Evolutionary conservation across 2,113 vertebrate species (phyloP).

Genomic region (Prolemur simus): DNA sequence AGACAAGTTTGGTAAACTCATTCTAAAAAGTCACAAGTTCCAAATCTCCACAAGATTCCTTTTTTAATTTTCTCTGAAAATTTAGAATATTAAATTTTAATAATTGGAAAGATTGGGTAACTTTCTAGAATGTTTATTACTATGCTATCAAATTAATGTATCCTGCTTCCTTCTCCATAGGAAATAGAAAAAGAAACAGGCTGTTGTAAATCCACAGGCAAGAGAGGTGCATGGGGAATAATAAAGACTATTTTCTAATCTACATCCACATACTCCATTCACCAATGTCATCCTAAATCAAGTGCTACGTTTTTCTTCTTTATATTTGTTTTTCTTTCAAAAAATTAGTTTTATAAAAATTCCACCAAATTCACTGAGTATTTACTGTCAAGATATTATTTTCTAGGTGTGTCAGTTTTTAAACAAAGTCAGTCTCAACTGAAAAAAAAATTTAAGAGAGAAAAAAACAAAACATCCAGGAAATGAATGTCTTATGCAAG

Average conservation of each 20-base stretch:
- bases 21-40: neutral
- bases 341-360: neutral
- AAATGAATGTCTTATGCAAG: neutral
- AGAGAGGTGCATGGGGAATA: rapidly evolving
- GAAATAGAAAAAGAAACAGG: neutral
- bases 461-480: neutral
- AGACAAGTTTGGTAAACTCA: neutral
- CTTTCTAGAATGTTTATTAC: neutral
- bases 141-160: neutral
- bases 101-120: neutral
- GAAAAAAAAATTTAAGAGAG: neutral
- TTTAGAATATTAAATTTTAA: neutral
- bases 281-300: neutral
- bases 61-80: neutral
- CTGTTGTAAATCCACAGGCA: neutral
- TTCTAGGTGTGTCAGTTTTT: neutral
- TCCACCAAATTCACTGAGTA: neutral
- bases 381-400: neutral
- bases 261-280: rapidly evolving
- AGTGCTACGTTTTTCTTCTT: neutral
- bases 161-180: neutral
- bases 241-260: neutral
- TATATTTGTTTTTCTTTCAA: neutral
- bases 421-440: neutral
- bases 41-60: neutral